These are phyloP conservation scores for Esox niger DNA, from an alignment of 2,113 vertebrate species.

Conservation along the genomic window DNA sequence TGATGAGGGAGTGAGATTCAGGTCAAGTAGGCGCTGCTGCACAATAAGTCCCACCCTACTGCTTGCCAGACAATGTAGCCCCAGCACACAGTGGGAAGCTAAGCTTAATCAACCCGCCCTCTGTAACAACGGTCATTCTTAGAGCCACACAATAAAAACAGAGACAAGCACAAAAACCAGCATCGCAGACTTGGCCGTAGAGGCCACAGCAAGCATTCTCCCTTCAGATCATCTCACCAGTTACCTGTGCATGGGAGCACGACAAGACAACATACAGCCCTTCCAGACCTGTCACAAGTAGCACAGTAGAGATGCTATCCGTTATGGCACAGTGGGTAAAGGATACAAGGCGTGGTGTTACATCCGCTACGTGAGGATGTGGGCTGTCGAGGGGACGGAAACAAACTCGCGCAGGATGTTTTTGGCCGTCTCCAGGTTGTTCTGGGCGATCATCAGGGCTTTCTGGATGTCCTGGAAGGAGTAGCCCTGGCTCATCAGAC, in stretches of 20 bases:
- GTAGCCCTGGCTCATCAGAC: constrained; percentile 93
- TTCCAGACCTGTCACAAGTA: constrained; percentile 48
- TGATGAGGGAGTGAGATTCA: background rate
- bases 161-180: background rate
- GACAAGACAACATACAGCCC: constrained; percentile 6
- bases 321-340: constrained; percentile 54
- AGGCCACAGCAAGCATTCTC: constrained; percentile 30
- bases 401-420: constrained; percentile 98
- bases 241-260: background rate
- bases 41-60: background rate
- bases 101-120: constrained; percentile 18
- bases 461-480: constrained; percentile 99
- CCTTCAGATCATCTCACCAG: background rate
- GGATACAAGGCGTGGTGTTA: background rate
- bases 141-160: constrained; percentile 5
- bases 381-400: constrained; percentile 86
- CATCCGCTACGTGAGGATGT: constrained; percentile 87
- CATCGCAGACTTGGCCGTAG: constrained; percentile 28
- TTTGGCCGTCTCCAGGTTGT: constrained; percentile 99
- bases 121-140: background rate
- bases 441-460: constrained; percentile 95
- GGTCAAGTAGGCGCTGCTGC: background rate
- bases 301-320: constrained; percentile 50
- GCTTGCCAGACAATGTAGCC: background rate
- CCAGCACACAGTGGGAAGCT: constrained; percentile 31